phyloP scores from a whole-genome alignment of 2,888 invertebrate species.

The Escarpia spicata region DNA sequence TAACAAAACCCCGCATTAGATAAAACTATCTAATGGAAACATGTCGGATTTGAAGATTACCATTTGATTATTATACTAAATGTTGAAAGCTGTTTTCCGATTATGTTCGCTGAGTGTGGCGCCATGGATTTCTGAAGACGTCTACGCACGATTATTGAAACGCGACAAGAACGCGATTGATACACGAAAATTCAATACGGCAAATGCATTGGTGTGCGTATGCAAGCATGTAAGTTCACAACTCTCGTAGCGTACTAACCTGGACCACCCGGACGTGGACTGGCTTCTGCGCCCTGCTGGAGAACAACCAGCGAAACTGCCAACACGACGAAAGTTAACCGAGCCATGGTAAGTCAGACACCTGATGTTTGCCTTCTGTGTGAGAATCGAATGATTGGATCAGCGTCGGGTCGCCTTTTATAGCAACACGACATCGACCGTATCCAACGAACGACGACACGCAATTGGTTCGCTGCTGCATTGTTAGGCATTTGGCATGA shows the following conservation, averaged over 20 bases:
- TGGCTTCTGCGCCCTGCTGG: not conserved
- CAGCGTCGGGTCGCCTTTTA: not conserved
- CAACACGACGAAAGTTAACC: not conserved
- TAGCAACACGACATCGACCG: not conserved
- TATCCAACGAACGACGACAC: not conserved
- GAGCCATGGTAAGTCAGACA: not conserved
- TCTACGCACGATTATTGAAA: not conserved
- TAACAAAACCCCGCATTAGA: not conserved
- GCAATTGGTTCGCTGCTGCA: not conserved
- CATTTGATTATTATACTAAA: not conserved
- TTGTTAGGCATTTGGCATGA: not conserved
- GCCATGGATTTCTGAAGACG: not conserved
- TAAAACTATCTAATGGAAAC: not conserved
- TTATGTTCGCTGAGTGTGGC: too few relatives aligned
- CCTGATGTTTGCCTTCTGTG: not conserved
- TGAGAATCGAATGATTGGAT: not conserved
- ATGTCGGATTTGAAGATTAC: not conserved
- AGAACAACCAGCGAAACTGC: not conserved
- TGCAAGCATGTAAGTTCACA: not conserved
- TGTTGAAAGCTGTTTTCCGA: too few relatives aligned
- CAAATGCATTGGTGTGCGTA: not conserved
- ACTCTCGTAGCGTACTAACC: not conserved
- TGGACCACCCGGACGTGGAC: not conserved
- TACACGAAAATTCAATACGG: not conserved
- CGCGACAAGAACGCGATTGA: not conserved